Evolutionary conservation across 2,113 vertebrate species (phyloP), one percentile per base, ranked within the genome.

Genomic region (Rhinolophus ferrumequinum): DNA sequence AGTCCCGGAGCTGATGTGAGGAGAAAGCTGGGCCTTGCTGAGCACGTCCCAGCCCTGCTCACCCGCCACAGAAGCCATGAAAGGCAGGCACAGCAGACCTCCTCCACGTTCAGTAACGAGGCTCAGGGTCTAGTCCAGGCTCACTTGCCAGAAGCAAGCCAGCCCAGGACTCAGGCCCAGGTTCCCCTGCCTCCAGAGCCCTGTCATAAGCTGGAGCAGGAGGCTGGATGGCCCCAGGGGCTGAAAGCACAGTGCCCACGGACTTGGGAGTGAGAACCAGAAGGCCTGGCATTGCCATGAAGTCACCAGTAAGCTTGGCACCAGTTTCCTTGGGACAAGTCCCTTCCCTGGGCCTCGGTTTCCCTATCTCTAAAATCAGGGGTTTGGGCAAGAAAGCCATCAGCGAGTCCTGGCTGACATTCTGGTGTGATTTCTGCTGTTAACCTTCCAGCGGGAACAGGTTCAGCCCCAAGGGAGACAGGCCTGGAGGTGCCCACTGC

Each of bases 51-150:
- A 15, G 44, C 69, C 41, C 21, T 35, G 44, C 1, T 8, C n/a
- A 1, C 21, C 3, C 67, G 66, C 30, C 58, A 18, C 14, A 1
- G 35, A 19, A 30, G 13, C 52, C 30, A 2, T 6, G 16, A n/a
- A 41, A 38, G 47, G 14, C 14, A 7, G 73, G 38, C 50, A 10
- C 8, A 15, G 19, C 12, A 0, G 47, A 8, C 60, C 28, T 33
- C 83, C 64, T 14, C 77, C 35, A 9, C 1, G 1, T 30, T 50
- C 0, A 1, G 28, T 15, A 10, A 16, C 44, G 26, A 38, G 22
- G 62, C 41, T 38, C 0, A 0, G 8, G 28, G 41, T 11, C 35
- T 21, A 6, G 14, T 41, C 30, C 2, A 4, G 26, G 47, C 8
- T 41, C n/a, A 41, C 85, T 52, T 28, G 60, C 41, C 21, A 19